phyloP scores from a whole-genome alignment of 2,113 vertebrate species.

The Esox niger region DNA sequence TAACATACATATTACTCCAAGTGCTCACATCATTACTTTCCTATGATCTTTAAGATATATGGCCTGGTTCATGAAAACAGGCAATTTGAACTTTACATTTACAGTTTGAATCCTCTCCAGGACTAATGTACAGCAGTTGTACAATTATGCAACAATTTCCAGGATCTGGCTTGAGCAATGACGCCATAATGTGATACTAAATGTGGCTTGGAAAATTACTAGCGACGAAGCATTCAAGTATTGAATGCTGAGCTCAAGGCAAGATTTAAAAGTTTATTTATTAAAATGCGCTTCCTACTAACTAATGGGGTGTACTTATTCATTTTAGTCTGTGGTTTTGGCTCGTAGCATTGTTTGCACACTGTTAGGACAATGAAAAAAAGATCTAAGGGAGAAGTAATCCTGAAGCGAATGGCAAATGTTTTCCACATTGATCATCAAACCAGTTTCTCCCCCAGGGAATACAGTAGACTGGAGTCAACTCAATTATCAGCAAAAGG shows the following conservation, averaged over 20 bases:
- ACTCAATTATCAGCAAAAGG: not conserved
- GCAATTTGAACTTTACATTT: too few species aligned
- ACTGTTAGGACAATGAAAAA: constrained; percentile 9
- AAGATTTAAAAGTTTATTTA: constrained; percentile 16
- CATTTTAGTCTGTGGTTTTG: constrained; percentile 6
- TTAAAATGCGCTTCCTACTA: constrained; percentile 15
- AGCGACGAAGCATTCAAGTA: constrained; percentile 12
- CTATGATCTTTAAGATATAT: too few species aligned
- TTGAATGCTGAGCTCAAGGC: constrained; percentile 14
- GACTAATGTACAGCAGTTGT: too few species aligned
- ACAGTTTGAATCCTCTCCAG: too few species aligned
- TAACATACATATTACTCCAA: too few species aligned
- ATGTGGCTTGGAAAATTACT: constrained; percentile 10
- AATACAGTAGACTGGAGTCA: not conserved
- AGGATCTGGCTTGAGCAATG: not conserved
- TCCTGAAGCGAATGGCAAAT: not conserved
- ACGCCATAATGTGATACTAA: constrained; percentile 7
- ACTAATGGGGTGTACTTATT: constrained; percentile 5
- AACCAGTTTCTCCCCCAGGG: not conserved
- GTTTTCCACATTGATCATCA: not conserved
- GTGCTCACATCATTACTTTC: too few species aligned
- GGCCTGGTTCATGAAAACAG: too few species aligned
- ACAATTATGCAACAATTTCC: too few species aligned
- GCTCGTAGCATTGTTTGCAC: constrained; percentile 5
- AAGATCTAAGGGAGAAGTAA: not conserved